A percentile compares a stretch with the other conserved stretches of the same genome.
phyloP scores from a whole-genome alignment of 2,888 invertebrate genomes.

The Phengaris alcon region DNA sequence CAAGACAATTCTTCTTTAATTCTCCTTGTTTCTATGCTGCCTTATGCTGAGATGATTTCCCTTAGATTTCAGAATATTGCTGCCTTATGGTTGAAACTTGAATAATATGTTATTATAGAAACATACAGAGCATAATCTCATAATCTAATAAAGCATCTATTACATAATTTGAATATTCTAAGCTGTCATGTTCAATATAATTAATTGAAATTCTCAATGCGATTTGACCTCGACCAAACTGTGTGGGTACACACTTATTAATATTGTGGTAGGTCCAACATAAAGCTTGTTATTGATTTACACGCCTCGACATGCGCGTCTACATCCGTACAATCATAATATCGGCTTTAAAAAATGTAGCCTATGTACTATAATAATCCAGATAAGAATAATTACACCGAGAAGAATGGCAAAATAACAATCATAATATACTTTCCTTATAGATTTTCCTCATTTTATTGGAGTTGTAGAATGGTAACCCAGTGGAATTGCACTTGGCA shows the following conservation, averaged over 20 bases:
- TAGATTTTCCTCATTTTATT: neutral
- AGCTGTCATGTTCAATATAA: slow-evolving; percentile 14
- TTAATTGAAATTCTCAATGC: slow-evolving; percentile 16
- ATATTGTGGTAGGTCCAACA: slow-evolving; percentile 22
- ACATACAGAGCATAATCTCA: neutral
- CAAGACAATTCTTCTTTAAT: too few species aligned
- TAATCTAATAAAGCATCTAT: neutral
- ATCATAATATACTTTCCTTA: neutral
- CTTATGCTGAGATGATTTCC: too few species aligned
- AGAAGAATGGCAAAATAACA: neutral
- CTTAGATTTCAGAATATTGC: too few species aligned
- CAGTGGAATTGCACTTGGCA: neutral
- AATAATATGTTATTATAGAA: neutral
- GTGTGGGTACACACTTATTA: neutral
- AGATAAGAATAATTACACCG: neutral
- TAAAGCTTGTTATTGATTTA: slow-evolving; percentile 1
- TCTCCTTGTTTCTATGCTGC: too few species aligned
- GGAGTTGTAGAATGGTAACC: neutral
- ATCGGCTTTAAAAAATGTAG: neutral
- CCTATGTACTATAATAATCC: too few species aligned
- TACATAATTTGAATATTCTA: neutral
- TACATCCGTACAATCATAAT: neutral
- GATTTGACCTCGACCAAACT: slow-evolving; percentile 2
- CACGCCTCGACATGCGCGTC: slow-evolving; percentile 10
- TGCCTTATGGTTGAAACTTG: too few species aligned